phyloP scores from a whole-genome alignment of 92 coral and sea anemone genomes.

The Phenganax stokvisi region DNA sequence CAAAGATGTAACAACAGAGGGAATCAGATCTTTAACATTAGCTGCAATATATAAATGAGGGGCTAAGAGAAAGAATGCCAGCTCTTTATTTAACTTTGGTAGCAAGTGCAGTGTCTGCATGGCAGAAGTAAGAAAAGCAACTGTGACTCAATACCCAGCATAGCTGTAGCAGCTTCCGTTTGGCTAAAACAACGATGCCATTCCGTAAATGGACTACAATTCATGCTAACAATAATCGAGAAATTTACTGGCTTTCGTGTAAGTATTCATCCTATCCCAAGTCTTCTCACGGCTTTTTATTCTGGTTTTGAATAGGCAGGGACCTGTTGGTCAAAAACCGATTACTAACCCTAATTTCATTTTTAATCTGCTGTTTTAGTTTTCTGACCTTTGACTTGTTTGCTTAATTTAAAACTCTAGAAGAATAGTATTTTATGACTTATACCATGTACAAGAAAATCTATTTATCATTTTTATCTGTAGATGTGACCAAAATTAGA shows the following conservation, averaged over 20 bases:
- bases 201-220: slow-evolving; percentile 29
- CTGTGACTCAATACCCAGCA: slow-evolving; percentile 39
- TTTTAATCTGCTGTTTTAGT: too few species aligned
- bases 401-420: too few species aligned
- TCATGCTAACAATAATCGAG: neutral
- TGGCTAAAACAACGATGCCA: slow-evolving; percentile 40
- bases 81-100: slow-evolving; percentile 47
- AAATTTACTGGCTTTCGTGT: neutral
- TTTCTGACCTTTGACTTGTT: too few species aligned
- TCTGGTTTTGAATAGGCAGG: too few species aligned
- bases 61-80: slow-evolving; percentile 33
- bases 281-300: too few species aligned
- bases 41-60: slow-evolving; percentile 9
- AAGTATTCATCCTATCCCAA: too few species aligned
- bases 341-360: too few species aligned
- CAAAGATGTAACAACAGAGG: slow-evolving; percentile 33
- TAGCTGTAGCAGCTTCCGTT: slow-evolving; percentile 45
- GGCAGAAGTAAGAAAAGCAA: neutral
- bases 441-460: too few species aligned
- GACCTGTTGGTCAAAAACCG: too few species aligned
- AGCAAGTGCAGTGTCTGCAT: slow-evolving; percentile 37
- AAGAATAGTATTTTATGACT: too few species aligned
- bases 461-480: too few species aligned
- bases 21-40: slow-evolving; percentile 35
- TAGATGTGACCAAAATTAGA: too few species aligned